These are phyloP conservation scores for Champsocephalus esox DNA, from an alignment of 2,797 vertebrate species.

Conservation along the genomic window DNA sequence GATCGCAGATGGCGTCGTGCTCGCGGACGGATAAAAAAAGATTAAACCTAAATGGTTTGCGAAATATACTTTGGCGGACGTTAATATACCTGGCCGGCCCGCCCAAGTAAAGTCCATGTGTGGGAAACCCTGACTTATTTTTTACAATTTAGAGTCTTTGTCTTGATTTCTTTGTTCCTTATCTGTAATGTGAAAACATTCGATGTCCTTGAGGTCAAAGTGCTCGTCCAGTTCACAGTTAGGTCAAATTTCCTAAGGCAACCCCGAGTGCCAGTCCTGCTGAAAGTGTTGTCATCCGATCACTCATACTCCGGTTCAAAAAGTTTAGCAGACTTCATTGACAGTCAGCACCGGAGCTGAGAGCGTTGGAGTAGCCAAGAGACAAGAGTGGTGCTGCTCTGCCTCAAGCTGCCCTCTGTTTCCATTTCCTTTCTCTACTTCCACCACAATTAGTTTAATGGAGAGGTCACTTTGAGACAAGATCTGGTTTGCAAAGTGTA, in stretches of 20 bases:
- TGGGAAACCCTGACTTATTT: no score
- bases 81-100: no score
- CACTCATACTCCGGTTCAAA: constrained; percentile 7
- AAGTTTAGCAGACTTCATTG: constrained; percentile 1
- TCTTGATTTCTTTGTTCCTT: no score
- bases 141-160: no score
- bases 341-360: neutral
- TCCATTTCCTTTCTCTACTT: constrained; percentile 5
- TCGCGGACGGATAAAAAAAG: no score
- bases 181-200: neutral
- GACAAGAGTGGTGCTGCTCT: constrained; percentile 1
- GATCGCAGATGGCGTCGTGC: no score
- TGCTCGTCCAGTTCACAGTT: neutral
- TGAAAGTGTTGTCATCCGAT: constrained; percentile 11
- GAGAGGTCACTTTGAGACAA: constrained; percentile 3
- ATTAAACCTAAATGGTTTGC: no score
- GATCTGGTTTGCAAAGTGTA: neutral
- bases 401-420: neutral
- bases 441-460: neutral
- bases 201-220: neutral
- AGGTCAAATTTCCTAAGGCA: neutral
- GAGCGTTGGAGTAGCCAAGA: neutral
- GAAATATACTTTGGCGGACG: no score
- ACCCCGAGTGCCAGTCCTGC: neutral
- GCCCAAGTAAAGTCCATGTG: no score